These are phyloP conservation scores for Pteruthius melanotis DNA, from an alignment of 2,113 vertebrate species.

Conservation along the genomic window DNA sequence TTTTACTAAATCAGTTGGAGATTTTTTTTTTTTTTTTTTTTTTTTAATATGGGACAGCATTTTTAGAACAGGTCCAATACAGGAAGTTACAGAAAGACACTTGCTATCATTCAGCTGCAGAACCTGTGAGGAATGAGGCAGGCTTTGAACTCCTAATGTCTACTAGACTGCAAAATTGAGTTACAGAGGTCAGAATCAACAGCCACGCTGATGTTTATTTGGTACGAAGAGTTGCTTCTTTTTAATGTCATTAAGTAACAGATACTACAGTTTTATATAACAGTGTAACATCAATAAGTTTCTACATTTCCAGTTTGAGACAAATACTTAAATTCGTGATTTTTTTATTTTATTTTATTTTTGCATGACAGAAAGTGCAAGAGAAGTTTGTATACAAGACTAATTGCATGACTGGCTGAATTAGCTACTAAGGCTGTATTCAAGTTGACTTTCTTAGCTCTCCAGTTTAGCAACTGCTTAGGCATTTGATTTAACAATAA, in stretches of 20 bases:
- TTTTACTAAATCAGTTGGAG: background rate
- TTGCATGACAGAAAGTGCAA: constrained; percentile 77
- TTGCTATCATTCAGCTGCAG: background rate
- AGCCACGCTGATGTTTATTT: background rate
- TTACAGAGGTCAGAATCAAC: background rate
- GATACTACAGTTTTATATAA: constrained; percentile 38
- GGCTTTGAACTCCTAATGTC: background rate
- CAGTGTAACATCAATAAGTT: constrained; percentile 46
- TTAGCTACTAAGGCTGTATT: constrained; percentile 21
- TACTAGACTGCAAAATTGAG: background rate
- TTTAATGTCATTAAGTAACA: constrained; percentile 54
- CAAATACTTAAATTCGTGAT: constrained; percentile 58
- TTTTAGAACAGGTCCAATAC: background rate
- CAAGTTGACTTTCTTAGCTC: constrained; percentile 33
- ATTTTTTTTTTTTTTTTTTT: background rate
- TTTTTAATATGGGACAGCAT: background rate
- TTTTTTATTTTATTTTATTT: constrained; percentile 40
- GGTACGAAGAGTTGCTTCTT: constrained; percentile 33
- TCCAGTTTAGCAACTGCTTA: constrained; percentile 41
- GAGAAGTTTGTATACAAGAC: constrained; percentile 62
- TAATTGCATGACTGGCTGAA: constrained; percentile 35
- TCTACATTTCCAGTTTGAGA: constrained; percentile 79
- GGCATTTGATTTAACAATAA: constrained; percentile 34
- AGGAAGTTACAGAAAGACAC: background rate
- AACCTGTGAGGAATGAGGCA: background rate